Conservation (phyloP, 2,113 vertebrate genomes). For the Poeciliopsis retropinna region DNA sequence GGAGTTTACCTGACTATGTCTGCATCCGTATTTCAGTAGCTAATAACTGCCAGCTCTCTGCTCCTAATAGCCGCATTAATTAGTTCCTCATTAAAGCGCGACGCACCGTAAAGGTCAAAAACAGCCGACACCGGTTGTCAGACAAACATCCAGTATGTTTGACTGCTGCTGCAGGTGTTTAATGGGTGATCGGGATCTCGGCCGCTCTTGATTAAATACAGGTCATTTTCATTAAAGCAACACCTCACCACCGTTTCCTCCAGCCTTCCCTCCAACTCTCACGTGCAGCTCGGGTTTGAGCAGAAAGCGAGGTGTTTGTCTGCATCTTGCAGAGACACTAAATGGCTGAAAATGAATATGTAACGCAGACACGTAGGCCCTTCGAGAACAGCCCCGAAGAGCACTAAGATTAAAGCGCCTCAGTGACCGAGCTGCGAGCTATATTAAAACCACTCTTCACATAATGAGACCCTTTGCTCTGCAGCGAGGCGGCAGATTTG, state of each 20-base stretch:
- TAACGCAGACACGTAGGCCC: constrained; percentile 14
- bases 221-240: constrained; percentile 30
- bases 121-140: constrained; percentile 25
- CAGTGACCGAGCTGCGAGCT: constrained; percentile 23
- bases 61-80: constrained; percentile 48
- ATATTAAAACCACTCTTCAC: constrained; percentile 44
- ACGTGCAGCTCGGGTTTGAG: background rate
- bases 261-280: background rate
- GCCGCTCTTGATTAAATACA: constrained; percentile 32
- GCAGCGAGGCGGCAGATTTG: constrained; percentile 23
- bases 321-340: background rate
- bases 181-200: constrained; percentile 34
- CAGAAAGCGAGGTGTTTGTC: background rate
- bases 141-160: constrained; percentile 43
- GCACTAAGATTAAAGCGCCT: constrained; percentile 19
- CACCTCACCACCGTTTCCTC: constrained; percentile 5
- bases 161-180: constrained; percentile 35
- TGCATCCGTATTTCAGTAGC: constrained; percentile 33
- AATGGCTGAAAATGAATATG: constrained; percentile 2
- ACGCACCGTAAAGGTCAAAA: constrained; percentile 50
- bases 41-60: constrained; percentile 38
- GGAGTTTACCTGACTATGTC: constrained; percentile 21
- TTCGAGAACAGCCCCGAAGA: constrained; percentile 13
- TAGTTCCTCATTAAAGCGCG: constrained; percentile 52
- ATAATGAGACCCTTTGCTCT: constrained; percentile 48